A percentile compares a stretch with the other conserved stretches of the same genome.
phyloP scores from a whole-genome alignment of 2,888 invertebrate species.

The Acanthosepion esculentum region DNA sequence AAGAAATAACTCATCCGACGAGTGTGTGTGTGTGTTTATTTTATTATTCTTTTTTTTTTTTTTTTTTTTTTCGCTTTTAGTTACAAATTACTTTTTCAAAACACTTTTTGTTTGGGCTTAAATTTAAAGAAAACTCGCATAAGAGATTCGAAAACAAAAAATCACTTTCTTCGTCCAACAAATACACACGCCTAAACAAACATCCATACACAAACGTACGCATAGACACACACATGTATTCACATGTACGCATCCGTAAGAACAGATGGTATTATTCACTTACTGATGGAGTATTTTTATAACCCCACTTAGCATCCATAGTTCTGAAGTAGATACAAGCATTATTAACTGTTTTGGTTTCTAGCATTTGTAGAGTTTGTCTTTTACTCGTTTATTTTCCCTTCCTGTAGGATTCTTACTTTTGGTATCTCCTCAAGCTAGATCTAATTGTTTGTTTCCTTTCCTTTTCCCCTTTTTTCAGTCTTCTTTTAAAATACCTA shows the following conservation, averaged over 20 bases:
- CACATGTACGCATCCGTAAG: neutral
- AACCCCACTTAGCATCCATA: neutral
- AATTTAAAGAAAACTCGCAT: too few relatives aligned
- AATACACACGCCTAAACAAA: neutral
- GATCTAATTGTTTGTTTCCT: neutral
- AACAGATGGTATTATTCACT: neutral
- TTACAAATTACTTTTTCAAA: too few relatives aligned
- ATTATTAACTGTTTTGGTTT: neutral
- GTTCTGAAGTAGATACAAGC: neutral
- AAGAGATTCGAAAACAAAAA: too few relatives aligned
- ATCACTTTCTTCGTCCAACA: neutral
- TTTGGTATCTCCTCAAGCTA: neutral
- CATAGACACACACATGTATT: neutral
- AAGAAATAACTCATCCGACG: neutral
- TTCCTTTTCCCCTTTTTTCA: neutral
- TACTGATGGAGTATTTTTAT: neutral
- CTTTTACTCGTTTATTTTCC: neutral
- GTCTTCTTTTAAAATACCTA: neutral
- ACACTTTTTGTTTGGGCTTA: neutral
- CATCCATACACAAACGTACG: neutral
- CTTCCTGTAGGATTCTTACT: neutral
- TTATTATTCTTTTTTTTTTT: too few relatives aligned
- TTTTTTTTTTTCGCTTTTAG: neutral
- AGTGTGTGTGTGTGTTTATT: neutral
- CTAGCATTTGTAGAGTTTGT: neutral